Evolutionary conservation across 2,113 vertebrate species (phyloP).

Genomic region (Calidris pygmaea): DNA sequence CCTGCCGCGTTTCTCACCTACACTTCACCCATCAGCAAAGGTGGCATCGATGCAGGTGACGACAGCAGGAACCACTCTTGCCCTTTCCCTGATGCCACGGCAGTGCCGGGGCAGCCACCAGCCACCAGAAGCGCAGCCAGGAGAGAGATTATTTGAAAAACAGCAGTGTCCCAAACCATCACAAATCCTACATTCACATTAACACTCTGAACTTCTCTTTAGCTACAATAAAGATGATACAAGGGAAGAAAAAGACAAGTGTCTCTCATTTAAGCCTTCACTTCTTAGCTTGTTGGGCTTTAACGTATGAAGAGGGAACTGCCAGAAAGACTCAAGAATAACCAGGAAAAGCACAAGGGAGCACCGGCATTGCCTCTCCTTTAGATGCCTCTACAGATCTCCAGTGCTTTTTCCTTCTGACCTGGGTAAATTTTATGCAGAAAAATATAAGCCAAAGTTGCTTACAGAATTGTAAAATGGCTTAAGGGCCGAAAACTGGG

Average conservation of each 20-base stretch:
- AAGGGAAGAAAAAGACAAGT: neutral
- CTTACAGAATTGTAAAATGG: neutral
- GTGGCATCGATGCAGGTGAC: accelerated
- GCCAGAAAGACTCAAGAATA: neutral
- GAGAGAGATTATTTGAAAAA: neutral
- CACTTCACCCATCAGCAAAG: neutral
- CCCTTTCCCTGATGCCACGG: neutral
- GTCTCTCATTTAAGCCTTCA: neutral
- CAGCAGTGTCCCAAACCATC: neutral
- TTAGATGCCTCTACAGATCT: neutral
- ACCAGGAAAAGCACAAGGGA: neutral
- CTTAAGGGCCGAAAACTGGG: neutral
- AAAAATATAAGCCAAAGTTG: neutral
- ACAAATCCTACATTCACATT: neutral
- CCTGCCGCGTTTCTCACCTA: neutral
- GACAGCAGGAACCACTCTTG: neutral
- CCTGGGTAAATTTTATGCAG: neutral
- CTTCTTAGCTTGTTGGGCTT: neutral
- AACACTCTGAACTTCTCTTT: neutral
- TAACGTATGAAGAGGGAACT: neutral
- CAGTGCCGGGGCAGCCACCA: neutral
- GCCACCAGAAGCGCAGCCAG: neutral
- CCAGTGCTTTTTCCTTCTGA: neutral
- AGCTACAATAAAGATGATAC: neutral
- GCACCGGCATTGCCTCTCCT: neutral